Percentiles rank a stretch among this genome's conserved stretches.
phyloP scores from a whole-genome alignment of 2,888 invertebrate species.

The Drosophila histrio region DNA sequence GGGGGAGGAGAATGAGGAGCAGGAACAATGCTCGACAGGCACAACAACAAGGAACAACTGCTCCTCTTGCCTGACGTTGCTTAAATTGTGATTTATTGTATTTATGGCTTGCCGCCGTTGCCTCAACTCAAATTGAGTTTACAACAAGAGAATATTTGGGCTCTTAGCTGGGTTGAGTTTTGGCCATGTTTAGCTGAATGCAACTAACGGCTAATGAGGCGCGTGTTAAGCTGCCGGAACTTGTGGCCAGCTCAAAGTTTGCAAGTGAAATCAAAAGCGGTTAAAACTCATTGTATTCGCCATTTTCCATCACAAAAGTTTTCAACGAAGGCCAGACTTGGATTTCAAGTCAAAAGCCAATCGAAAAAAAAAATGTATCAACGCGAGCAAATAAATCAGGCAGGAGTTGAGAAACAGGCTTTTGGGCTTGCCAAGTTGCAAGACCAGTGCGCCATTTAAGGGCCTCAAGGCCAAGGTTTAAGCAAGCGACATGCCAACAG shows the following conservation, averaged over 20 bases:
- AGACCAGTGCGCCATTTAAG: slow-evolving; percentile 72
- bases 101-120: slow-evolving; percentile 41
- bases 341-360: slow-evolving; percentile 36
- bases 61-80: slow-evolving; percentile 9
- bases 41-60: slow-evolving; percentile 3
- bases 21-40: slow-evolving; percentile 12
- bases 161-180: background rate
- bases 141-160: slow-evolving; percentile 35
- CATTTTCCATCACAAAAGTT: slow-evolving; percentile 29
- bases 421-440: slow-evolving; percentile 37
- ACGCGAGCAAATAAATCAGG: background rate
- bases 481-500: slow-evolving; percentile 17
- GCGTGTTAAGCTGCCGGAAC: slow-evolving; percentile 54
- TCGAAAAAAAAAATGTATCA: background rate
- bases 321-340: slow-evolving; percentile 52
- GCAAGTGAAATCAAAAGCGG: slow-evolving; percentile 57
- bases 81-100: slow-evolving; percentile 75
- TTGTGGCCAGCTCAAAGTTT: slow-evolving; percentile 27
- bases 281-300: slow-evolving; percentile 24
- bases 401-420: slow-evolving; percentile 38
- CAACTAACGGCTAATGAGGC: slow-evolving; percentile 75
- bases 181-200: slow-evolving; percentile 30
- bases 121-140: slow-evolving; percentile 53
- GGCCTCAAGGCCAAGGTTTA: slow-evolving; percentile 83
- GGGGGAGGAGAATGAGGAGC: background rate